Conservation (phyloP, 2,888 invertebrate species). For the Urechis unicinctus region DNA sequence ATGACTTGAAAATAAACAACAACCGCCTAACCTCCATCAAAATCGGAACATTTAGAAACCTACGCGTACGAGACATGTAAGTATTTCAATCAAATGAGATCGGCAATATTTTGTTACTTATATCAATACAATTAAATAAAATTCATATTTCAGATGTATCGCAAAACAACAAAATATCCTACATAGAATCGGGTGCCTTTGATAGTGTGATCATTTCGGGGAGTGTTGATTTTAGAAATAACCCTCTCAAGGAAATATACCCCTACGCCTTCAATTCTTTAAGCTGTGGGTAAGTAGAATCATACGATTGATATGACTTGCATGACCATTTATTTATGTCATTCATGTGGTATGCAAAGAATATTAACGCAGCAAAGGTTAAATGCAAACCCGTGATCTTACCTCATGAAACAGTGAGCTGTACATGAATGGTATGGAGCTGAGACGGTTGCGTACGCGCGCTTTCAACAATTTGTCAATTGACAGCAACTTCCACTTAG, state of each 20-base stretch:
- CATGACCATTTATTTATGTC: too few species aligned
- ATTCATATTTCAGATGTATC: too few species aligned
- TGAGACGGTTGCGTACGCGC: conserved; percentile 1
- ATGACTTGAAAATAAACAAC: too few species aligned
- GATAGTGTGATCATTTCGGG: background rate
- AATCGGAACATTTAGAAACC: conserved; percentile 8
- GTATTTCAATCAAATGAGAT: too few species aligned
- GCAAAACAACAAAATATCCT: conserved; percentile 23
- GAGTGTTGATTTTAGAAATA: conserved; percentile 3
- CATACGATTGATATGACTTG: too few species aligned
- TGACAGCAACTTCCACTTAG: too few species aligned
- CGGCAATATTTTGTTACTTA: too few species aligned
- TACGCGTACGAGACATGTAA: background rate
- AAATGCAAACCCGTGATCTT: too few species aligned
- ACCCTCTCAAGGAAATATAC: conserved; percentile 3
- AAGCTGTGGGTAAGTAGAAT: background rate
- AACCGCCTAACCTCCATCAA: conserved; percentile 25
- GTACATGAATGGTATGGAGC: conserved; percentile 1
- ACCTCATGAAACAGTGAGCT: background rate
- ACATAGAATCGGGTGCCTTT: too few species aligned
- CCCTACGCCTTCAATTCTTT: conserved; percentile 4
- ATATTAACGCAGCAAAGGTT: too few species aligned
- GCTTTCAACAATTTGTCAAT: conserved; percentile 23
- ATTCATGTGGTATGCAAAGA: background rate
- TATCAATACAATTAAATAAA: too few species aligned